phyloP scores from a whole-genome alignment of 2,888 invertebrate species.

The Lasioglossum villosulum region DNA sequence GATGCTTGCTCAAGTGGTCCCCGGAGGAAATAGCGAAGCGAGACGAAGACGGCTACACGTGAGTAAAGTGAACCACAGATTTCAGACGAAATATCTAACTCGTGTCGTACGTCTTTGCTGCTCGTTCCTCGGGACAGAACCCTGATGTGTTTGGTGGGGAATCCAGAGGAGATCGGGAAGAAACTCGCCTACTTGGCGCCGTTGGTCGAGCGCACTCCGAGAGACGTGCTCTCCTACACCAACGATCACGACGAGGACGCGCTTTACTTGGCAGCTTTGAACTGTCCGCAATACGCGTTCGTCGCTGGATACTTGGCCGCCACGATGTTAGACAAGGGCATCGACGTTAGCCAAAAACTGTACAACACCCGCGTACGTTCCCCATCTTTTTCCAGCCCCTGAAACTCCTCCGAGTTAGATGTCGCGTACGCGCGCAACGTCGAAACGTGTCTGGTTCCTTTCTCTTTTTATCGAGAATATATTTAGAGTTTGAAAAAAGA shows the following conservation, averaged over 20 bases:
- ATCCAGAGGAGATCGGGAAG: slow-evolving; percentile 71
- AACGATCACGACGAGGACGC: slow-evolving; percentile 78
- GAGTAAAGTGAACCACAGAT: slow-evolving; percentile 44
- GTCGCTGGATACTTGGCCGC: slow-evolving; percentile 79
- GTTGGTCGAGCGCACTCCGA: slow-evolving; percentile 74
- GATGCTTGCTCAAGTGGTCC: slow-evolving; percentile 71
- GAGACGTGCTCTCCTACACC: slow-evolving; percentile 69
- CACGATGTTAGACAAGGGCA: slow-evolving; percentile 74
- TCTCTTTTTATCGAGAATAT: too few relatives aligned
- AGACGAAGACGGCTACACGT: slow-evolving; percentile 80
- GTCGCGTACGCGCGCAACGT: not conserved
- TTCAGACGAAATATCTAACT: not conserved
- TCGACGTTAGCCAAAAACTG: slow-evolving; percentile 74
- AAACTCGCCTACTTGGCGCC: slow-evolving; percentile 77
- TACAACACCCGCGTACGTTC: slow-evolving; percentile 74
- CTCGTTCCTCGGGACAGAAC: slow-evolving; percentile 60
- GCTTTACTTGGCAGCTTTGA: slow-evolving; percentile 78
- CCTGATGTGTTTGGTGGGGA: slow-evolving; percentile 79
- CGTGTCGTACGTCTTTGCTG: not conserved
- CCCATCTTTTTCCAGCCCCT: not conserved
- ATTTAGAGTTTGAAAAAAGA: too few relatives aligned
- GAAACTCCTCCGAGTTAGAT: not conserved
- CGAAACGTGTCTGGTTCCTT: too few relatives aligned
- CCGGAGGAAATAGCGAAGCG: slow-evolving; percentile 65
- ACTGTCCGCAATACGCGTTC: slow-evolving; percentile 76